These are phyloP conservation scores for Pantala flavescens DNA, from an alignment of 1,140 invertebrate genomes.

Conservation along the genomic window DNA sequence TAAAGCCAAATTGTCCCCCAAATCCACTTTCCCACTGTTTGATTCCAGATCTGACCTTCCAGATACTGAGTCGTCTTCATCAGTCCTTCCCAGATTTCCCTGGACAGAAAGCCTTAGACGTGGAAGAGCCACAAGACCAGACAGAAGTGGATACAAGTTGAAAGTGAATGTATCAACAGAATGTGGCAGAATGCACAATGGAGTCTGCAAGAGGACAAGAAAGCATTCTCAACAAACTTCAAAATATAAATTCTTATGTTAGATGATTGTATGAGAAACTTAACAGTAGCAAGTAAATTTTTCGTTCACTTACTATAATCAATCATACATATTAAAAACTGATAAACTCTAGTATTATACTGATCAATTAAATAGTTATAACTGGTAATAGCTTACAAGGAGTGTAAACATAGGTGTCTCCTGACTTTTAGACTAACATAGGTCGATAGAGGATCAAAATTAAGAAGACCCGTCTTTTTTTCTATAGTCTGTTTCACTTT, in stretches of 20 bases:
- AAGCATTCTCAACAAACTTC: background rate
- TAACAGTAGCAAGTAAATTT: background rate
- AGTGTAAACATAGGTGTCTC: too few relatives aligned
- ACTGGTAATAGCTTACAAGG: too few relatives aligned
- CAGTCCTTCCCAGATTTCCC: conserved; percentile 35
- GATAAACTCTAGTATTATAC: too few relatives aligned
- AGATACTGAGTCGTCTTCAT: conserved; percentile 22
- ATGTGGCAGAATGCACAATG: conserved; percentile 52
- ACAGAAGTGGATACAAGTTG: conserved; percentile 60
- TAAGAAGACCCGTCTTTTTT: too few relatives aligned
- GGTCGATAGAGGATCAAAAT: too few relatives aligned
- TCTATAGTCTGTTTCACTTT: too few relatives aligned
- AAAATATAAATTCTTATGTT: background rate
- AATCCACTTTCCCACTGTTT: conserved; percentile 13
- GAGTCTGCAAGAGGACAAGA: conserved; percentile 37
- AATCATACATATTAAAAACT: too few relatives aligned
- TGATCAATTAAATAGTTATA: too few relatives aligned
- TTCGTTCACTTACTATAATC: background rate
- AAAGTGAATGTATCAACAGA: conserved; percentile 49
- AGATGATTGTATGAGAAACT: background rate
- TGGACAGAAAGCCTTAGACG: conserved; percentile 47
- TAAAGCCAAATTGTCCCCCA: background rate
- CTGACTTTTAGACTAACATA: too few relatives aligned
- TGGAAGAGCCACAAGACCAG: conserved; percentile 57
- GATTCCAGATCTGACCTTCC: conserved; percentile 15